Evolutionary conservation across 2,113 vertebrate genomes (phyloP).

Genomic region (Protobothrops mucrosquamatus): DNA sequence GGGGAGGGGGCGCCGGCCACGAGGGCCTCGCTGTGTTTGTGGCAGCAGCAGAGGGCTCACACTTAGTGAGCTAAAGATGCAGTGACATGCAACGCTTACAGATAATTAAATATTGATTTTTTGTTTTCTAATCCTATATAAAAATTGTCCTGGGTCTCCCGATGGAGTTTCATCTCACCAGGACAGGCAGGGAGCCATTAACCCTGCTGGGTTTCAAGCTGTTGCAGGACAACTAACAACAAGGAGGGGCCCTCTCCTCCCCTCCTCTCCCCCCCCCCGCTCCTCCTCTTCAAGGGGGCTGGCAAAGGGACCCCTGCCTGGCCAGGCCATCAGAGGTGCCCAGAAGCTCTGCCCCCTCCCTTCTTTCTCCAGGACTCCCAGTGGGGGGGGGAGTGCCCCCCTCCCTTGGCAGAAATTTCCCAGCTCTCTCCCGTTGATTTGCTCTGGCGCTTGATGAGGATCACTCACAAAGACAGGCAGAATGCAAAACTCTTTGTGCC

Average conservation of each 20-base stretch:
- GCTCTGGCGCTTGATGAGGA: background rate
- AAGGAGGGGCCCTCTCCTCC: slow-evolving; percentile 14
- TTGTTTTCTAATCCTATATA: slow-evolving; percentile 99
- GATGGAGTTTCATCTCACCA: slow-evolving; percentile 91
- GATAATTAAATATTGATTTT: slow-evolving; percentile 99
- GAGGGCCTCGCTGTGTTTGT: slow-evolving; percentile 85
- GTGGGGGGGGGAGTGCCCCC: background rate
- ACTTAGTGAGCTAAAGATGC: slow-evolving; percentile 96
- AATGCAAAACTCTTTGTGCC: background rate
- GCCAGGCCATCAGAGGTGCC: background rate
- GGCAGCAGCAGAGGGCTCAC: slow-evolving; percentile 70
- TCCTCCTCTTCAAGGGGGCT: background rate
- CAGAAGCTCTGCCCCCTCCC: too few relatives aligned
- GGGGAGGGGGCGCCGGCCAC: slow-evolving; percentile 69
- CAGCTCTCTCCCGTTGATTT: background rate
- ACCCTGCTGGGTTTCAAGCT: slow-evolving; percentile 79
- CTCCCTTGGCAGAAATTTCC: background rate
- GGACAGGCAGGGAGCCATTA: slow-evolving; percentile 79
- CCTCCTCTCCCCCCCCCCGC: background rate
- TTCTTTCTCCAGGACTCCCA: background rate
- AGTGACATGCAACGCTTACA: slow-evolving; percentile 99
- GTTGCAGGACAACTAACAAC: slow-evolving; percentile 51
- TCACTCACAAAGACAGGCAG: background rate
- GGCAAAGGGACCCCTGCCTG: background rate
- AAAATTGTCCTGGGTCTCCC: slow-evolving; percentile 99